Percentiles rank a stretch among this genome's conserved stretches.
phyloP scores from a whole-genome alignment of 2,888 invertebrate species.

The Dicycla oo region DNA sequence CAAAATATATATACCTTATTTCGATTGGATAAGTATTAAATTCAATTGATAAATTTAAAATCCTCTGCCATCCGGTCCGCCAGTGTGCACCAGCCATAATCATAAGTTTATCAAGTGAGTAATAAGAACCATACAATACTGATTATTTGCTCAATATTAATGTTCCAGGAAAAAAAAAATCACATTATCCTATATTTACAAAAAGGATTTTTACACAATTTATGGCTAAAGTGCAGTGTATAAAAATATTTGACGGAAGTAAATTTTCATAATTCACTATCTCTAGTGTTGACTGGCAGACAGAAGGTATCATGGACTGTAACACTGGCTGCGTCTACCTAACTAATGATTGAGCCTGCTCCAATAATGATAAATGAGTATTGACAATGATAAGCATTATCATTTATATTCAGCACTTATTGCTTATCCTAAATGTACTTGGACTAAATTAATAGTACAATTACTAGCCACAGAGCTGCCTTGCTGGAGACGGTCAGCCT shows the following conservation, averaged over 20 bases:
- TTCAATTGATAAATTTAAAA: too few species aligned
- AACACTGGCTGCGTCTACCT: slow-evolving; percentile 68
- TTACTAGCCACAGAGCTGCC: slow-evolving; percentile 62
- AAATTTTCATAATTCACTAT: slow-evolving; percentile 67
- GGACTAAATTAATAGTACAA: slow-evolving; percentile 69
- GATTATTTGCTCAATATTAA: slow-evolving; percentile 69
- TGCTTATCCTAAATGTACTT: slow-evolving; percentile 84
- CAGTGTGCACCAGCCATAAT: too few species aligned
- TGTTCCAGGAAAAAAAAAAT: slow-evolving; percentile 61
- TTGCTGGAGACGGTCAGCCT: slow-evolving; percentile 43
- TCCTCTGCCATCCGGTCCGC: too few species aligned
- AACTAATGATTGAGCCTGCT: slow-evolving; percentile 78
- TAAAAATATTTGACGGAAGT: slow-evolving; percentile 74
- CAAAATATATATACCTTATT: too few species aligned
- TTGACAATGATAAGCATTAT: slow-evolving; percentile 85
- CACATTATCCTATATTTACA: slow-evolving; percentile 82
- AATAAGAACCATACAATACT: slow-evolving; percentile 70
- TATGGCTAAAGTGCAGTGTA: slow-evolving; percentile 76
- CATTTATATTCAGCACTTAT: slow-evolving; percentile 82
- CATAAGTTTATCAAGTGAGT: slow-evolving; percentile 59
- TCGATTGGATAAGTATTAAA: too few species aligned
- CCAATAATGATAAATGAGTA: slow-evolving; percentile 85
- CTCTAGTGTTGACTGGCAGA: slow-evolving; percentile 74
- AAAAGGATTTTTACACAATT: slow-evolving; percentile 73
- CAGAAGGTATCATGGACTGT: slow-evolving; percentile 68